Evolutionary conservation across 2,113 vertebrate species (phyloP), one percentile per base, ranked within the genome.

Genomic region (Cyanoliseus patagonus): DNA sequence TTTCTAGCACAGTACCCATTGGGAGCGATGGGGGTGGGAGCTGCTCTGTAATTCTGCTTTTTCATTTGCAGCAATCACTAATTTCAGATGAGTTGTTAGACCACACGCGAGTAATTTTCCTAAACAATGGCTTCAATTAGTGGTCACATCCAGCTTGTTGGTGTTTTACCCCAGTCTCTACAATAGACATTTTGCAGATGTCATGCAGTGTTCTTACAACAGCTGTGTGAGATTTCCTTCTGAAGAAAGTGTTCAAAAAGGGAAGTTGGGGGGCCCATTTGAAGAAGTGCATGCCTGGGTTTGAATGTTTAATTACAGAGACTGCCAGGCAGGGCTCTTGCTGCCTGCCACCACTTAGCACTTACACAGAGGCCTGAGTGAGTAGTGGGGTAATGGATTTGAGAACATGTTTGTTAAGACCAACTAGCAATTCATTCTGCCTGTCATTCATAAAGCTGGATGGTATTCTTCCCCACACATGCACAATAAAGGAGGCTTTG

Each of bases 51-150:
- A 94, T 96, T 92, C 92, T 94, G 83, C 88, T 96, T 96, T 94
- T 97, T 96, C 96, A 87, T 96, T 94, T 96, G 91, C 94, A 96
- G 95, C 96, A 96, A 91, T 96, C 92, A 59, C 96, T 97, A 94
- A 97, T 97, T 97, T 97, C 95, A 94, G 94, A 95, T 77, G 96
- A 94, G 95, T 94, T 95, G 94, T 96, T 96, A 97, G 96, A 96
- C 96, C 96, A 97, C 96, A 97, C 94, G 86, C 86, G 24, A 96
- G 92, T 96, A 96, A 96, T 93, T 95, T 97, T 96, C 95, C 96
- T 96, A 97, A 97, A 97, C 96, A 97, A 96, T 96, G 96, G 95
- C 96, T 97, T 97, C 96, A 97, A 96, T 97, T 97, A 96, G 96
- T 74, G 96, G 96, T 97, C 94, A 95, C 81, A 94, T 96, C 94